Conservation (phyloP, 2,113 vertebrate genomes). For the Hiodon tergisus region DNA sequence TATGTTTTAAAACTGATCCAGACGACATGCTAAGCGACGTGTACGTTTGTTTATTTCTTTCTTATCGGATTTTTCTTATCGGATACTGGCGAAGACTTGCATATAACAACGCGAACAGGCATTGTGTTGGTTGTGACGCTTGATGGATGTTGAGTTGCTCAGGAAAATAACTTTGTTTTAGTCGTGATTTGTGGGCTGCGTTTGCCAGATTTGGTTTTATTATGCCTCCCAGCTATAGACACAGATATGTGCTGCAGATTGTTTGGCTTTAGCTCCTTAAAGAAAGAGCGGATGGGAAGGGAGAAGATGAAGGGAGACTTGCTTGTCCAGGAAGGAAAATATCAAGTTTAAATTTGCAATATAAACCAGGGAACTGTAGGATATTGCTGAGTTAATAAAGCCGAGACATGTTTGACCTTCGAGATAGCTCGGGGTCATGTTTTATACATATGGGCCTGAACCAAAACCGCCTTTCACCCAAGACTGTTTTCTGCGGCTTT, state of each 20-base stretch:
- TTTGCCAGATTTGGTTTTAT: not conserved
- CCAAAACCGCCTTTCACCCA: not conserved
- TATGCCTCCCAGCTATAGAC: not conserved
- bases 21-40: no score
- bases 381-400: not conserved
- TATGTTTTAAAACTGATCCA: no score
- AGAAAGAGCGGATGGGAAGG: not conserved
- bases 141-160: not conserved
- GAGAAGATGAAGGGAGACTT: not conserved
- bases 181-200: not conserved
- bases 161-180: not conserved
- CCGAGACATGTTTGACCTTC: not conserved
- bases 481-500: not conserved
- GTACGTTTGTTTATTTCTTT: no score
- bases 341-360: not conserved
- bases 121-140: not conserved
- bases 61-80: no score
- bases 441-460: not conserved
- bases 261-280: not conserved
- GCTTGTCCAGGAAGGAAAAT: not conserved
- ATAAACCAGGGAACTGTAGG: not conserved
- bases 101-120: not conserved
- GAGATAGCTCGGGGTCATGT: slow-evolving; percentile 1
- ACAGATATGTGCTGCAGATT: not conserved
- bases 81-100: no score